Evolutionary conservation across 2,888 invertebrate species (phyloP).

Genomic region (Rhimphoctona megacephalus): DNA sequence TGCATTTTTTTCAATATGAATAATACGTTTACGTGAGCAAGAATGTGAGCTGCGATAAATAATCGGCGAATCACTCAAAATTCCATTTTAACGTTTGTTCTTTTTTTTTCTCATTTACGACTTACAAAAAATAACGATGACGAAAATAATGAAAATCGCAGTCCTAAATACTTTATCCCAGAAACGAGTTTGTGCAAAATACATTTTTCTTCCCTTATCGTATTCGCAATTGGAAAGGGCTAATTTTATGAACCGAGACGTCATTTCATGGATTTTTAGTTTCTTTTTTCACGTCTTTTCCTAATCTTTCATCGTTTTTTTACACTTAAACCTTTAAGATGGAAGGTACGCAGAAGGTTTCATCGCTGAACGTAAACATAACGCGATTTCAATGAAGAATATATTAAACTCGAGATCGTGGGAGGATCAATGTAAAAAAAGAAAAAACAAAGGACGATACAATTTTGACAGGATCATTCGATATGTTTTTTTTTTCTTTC

Average conservation of each 20-base stretch:
- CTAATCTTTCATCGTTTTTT: constrained; percentile 3
- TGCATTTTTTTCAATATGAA: no score
- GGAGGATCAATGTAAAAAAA: constrained; percentile 32
- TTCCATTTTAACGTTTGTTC: background rate
- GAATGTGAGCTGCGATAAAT: constrained; percentile 54
- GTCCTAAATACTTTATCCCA: constrained; percentile 55
- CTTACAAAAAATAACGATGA: constrained; percentile 40
- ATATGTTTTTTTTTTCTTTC: constrained; percentile 53
- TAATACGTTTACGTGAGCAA: constrained; percentile 52
- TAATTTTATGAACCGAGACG: constrained; percentile 48
- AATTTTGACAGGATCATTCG: constrained; percentile 54
- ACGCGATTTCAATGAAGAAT: constrained; percentile 31
- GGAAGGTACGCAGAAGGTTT: constrained; percentile 67
- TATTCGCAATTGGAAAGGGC: constrained; percentile 55
- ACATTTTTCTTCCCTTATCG: constrained; percentile 56
- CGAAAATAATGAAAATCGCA: constrained; percentile 57
- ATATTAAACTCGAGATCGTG: constrained; percentile 24
- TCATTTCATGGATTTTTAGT: background rate
- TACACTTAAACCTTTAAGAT: constrained; percentile 47
- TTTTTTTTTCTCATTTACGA: background rate
- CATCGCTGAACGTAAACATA: constrained; percentile 52
- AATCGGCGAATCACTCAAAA: constrained; percentile 46
- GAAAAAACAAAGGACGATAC: constrained; percentile 39
- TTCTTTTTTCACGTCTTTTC: constrained; percentile 1
- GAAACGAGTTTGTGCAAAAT: constrained; percentile 67